phyloP scores from a whole-genome alignment of 2,113 vertebrate genomes.

The Eublepharis macularius region DNA sequence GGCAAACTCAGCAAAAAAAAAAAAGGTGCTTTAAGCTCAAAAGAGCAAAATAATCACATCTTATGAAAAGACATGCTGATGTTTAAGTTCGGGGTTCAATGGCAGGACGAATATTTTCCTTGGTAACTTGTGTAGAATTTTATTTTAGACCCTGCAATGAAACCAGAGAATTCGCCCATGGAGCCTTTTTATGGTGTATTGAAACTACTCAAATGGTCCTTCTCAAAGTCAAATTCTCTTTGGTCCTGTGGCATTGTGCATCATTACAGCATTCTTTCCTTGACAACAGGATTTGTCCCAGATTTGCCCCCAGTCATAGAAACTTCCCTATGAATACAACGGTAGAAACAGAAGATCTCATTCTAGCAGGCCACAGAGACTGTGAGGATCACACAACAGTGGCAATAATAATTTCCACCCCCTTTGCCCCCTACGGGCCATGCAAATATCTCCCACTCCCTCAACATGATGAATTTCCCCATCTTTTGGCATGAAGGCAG shows the following conservation, averaged over 20 bases:
- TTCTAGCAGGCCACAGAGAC: too few relatives aligned
- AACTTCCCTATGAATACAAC: neutral
- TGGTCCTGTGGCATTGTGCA: neutral
- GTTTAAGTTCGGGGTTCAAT: slow-evolving; percentile 8
- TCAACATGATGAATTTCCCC: too few relatives aligned
- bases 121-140: slow-evolving; percentile 19
- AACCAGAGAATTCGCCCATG: slow-evolving; percentile 1
- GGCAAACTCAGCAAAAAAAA: slow-evolving; percentile 19
- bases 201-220: slow-evolving; percentile 7
- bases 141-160: slow-evolving; percentile 13
- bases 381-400: neutral
- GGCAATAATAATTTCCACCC: neutral
- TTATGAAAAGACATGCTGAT: slow-evolving; percentile 7
- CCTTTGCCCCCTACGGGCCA: neutral
- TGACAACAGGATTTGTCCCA: too few relatives aligned
- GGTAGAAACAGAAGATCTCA: too few relatives aligned
- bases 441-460: neutral
- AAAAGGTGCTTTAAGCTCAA: slow-evolving; percentile 5
- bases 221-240: neutral
- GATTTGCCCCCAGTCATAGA: too few relatives aligned
- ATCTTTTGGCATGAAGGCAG: too few relatives aligned
- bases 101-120: slow-evolving; percentile 28
- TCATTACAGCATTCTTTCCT: neutral
- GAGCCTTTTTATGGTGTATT: neutral
- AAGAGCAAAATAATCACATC: slow-evolving; percentile 23